phyloP scores from a whole-genome alignment of 2,888 invertebrate species.

The Euclidia mi region DNA sequence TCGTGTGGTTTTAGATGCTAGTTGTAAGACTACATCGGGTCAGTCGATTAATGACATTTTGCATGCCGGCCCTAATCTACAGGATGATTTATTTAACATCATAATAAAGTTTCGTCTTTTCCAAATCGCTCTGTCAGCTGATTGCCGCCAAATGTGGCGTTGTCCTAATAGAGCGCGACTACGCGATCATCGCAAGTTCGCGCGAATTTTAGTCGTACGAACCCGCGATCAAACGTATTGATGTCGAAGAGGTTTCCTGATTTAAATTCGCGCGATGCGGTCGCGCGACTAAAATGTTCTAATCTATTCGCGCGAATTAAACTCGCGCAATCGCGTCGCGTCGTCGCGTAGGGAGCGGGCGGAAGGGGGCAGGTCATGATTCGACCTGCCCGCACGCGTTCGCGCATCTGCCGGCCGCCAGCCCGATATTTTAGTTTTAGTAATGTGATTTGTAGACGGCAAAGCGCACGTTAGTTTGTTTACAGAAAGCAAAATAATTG shows the following conservation, averaged over 20 bases:
- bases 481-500: too few relatives aligned
- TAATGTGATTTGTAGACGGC: slow-evolving; percentile 4
- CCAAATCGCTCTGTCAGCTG: too few relatives aligned
- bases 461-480: slow-evolving; percentile 8
- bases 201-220: slow-evolving; percentile 19
- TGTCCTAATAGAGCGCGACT: slow-evolving; percentile 17
- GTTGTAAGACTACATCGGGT: too few relatives aligned
- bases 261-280: slow-evolving; percentile 5
- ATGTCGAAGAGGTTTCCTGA: slow-evolving; percentile 11
- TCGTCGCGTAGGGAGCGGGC: neutral
- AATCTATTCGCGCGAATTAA: neutral
- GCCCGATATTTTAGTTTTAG: slow-evolving; percentile 10
- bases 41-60: too few relatives aligned
- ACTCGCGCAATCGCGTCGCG: neutral
- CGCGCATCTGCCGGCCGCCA: slow-evolving; percentile 9
- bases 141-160: too few relatives aligned
- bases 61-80: too few relatives aligned
- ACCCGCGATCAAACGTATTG: slow-evolving; percentile 19
- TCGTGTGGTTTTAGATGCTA: too few relatives aligned
- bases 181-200: slow-evolving; percentile 15
- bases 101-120: too few relatives aligned
- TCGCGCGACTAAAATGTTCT: slow-evolving; percentile 4
- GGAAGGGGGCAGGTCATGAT: too few relatives aligned
- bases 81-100: too few relatives aligned
- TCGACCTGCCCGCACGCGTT: neutral